Percentiles rank a stretch among this genome's conserved stretches.
phyloP scores from a whole-genome alignment of 2,888 invertebrate species.

The Agriotes lineatus region DNA sequence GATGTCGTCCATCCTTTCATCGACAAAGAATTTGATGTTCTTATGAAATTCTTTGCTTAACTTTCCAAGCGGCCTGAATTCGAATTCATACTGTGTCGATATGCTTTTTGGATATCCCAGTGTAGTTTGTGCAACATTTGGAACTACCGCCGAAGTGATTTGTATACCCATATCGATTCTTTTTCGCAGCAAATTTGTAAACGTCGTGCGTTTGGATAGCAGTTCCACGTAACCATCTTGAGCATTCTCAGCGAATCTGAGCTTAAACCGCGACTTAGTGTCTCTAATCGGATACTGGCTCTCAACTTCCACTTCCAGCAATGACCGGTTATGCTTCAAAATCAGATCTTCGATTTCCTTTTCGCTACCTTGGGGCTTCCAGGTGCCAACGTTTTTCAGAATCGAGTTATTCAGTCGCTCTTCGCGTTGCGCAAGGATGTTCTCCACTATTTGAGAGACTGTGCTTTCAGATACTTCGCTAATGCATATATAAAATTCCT shows the following conservation, averaged over 20 bases:
- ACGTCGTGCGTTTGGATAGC: conserved; percentile 70
- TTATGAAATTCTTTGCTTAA: conserved; percentile 57
- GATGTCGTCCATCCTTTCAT: conserved; percentile 52
- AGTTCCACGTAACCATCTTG: conserved; percentile 80
- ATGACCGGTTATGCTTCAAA: conserved; percentile 68
- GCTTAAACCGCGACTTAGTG: conserved; percentile 65
- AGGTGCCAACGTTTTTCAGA: conserved; percentile 63
- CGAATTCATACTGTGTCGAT: conserved; percentile 76
- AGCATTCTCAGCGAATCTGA: conserved; percentile 70
- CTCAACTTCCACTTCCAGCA: conserved; percentile 77
- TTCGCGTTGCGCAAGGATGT: conserved; percentile 70
- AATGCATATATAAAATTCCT: conserved; percentile 78
- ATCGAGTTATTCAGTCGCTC: conserved; percentile 47
- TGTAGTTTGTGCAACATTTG: conserved; percentile 74
- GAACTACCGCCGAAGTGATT: conserved; percentile 67
- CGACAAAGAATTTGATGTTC: conserved; percentile 56
- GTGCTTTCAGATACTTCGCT: conserved; percentile 70
- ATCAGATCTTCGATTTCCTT: conserved; percentile 69
- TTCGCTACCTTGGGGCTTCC: conserved; percentile 76
- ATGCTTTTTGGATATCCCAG: conserved; percentile 76
- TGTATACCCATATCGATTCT: conserved; percentile 73
- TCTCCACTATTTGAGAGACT: conserved; percentile 68
- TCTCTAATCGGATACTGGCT: conserved; percentile 70
- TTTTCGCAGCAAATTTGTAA: conserved; percentile 70
- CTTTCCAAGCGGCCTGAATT: conserved; percentile 51